Evolutionary conservation across 1,140 invertebrate species (phyloP).

Genomic region (Apis mellifera): Amel_HAv3.1 CM009932.2:12936501-12937000

Average conservation of each 20-base stretch:
- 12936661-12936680: too few relatives aligned
- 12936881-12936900: too few relatives aligned
- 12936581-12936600: neutral
- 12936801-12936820: too few relatives aligned
- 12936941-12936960: neutral
- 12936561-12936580: neutral
- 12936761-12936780: conserved; percentile 34
- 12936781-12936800: conserved; percentile 1
- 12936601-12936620: conserved; percentile 28
- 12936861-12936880: too few relatives aligned
- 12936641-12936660: too few relatives aligned
- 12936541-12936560: too few relatives aligned
- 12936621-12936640: too few relatives aligned
- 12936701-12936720: conserved; percentile 29
- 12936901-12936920: neutral
- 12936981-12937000: neutral
- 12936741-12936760: conserved; percentile 10
- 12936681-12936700: neutral
- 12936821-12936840: too few relatives aligned
- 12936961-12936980: conserved; percentile 8
- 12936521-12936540: conserved; percentile 35
- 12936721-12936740: conserved; percentile 33
- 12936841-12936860: too few relatives aligned
- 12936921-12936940: neutral
- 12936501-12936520: neutral